Base-by-base conservation (phyloP, 2,888 invertebrate species). In the Drosophila basisetae region DNA sequence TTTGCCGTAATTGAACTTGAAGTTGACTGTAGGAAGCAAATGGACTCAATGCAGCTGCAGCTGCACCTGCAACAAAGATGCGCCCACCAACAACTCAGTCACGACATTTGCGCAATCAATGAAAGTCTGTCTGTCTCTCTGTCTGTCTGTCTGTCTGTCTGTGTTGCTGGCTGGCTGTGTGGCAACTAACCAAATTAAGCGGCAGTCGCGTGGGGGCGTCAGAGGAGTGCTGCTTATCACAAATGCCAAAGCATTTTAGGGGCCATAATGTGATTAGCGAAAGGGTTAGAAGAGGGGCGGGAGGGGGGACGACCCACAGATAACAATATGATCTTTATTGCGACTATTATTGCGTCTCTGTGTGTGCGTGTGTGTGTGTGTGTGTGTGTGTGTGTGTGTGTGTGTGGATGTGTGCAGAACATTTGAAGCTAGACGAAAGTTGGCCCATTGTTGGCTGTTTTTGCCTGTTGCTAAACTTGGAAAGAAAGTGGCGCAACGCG, bases 1-100 rank as follows among this genome's bases (percentile, higher is more conserved):
- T 84, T 87, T 89, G 74, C 65, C 77, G 82, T 82, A 89, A 87
- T 84, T 84, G 84, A 84, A 84, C 84, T 89, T 84, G 84, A 76
- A 80, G 70, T 39, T 31, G 53, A 28, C 52, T 52, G 59, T 68
- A 86, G 89, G 87, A 84, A 84, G 82, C 89, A 54, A 55, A 43
- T 56, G 61, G n/a, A 11, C 28, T n/a, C 61, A 30, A 30, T 41
- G 49, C 47, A 47, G 25, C 47, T 47, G 41, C 58, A 47, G 62
- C 66, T 47, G 66, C 72, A 81, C 76, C 84, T 83, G 82, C 63
- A 53, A 28, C 63, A 62, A 54, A 65, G 74, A 66, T 75, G 85
- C 81, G 52, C 22, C 33, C 33, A 37, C 75, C 71, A 66, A 67
- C 74, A 72, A 22, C 61, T 11, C 66, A 70, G 79, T 82, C 87